phyloP scores from a whole-genome alignment of 2,113 vertebrate species.

The Ginglymostoma cirratum region DNA sequence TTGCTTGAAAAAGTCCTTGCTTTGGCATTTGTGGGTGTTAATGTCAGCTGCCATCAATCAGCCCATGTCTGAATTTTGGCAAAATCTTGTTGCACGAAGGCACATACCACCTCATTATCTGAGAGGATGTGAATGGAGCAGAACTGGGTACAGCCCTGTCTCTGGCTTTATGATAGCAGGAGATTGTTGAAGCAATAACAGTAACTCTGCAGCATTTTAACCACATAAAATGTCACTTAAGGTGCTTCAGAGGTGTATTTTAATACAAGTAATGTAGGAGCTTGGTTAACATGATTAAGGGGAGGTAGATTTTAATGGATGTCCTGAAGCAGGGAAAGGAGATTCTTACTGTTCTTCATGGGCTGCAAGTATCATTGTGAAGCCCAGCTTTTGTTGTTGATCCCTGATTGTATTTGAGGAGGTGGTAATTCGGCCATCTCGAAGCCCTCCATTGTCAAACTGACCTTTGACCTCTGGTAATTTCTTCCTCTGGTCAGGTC shows the following conservation, averaged over 20 bases:
- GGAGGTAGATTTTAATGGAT: neutral
- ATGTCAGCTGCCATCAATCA: neutral
- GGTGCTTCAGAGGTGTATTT: neutral
- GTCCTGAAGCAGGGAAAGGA: neutral
- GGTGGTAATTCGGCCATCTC: neutral
- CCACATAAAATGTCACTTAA: neutral
- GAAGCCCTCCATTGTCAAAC: neutral
- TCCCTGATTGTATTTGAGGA: neutral
- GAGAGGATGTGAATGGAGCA: neutral
- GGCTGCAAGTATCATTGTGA: neutral
- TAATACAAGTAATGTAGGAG: neutral
- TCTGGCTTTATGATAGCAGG: neutral
- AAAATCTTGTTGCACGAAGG: neutral
- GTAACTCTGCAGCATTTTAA: neutral
- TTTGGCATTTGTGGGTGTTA: neutral
- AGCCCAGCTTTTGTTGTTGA: neutral
- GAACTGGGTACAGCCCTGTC: neutral
- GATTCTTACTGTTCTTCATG: neutral
- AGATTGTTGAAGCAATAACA: neutral
- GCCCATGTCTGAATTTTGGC: neutral
- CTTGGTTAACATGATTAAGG: neutral
- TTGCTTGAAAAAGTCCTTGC: neutral
- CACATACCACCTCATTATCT: too few relatives aligned
- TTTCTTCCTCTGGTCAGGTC: neutral
- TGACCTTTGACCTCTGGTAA: neutral